Conservation (phyloP, 2,797 vertebrate genomes). For the Anabas testudineus region DNA sequence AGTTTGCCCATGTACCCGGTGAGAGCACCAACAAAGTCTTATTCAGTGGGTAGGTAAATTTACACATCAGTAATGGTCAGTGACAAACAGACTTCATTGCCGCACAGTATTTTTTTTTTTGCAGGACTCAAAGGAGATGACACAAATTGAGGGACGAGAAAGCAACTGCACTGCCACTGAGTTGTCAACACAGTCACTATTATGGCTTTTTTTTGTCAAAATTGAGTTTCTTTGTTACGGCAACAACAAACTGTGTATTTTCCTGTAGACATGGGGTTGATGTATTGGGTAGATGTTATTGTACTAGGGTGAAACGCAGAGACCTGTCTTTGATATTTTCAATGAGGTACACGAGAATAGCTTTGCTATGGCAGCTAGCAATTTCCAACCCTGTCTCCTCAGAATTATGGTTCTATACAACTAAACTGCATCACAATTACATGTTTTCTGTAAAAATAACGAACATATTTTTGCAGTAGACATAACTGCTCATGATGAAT, state of each 20-base stretch:
- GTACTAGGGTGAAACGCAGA: not conserved
- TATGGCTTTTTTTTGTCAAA: not conserved
- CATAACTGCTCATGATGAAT: too few relatives aligned
- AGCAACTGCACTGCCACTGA: not conserved
- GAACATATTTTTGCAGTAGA: too few relatives aligned
- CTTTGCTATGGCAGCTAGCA: not conserved
- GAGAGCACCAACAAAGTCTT: slow-evolving; percentile 34
- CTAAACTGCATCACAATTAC: too few relatives aligned
- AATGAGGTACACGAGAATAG: not conserved
- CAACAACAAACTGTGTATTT: slow-evolving; percentile 14
- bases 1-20: slow-evolving; percentile 35
- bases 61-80: slow-evolving; percentile 45
- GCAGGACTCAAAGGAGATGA: slow-evolving; percentile 25
- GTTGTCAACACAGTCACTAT: slow-evolving; percentile 12
- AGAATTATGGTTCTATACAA: too few relatives aligned
- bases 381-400: too few relatives aligned
- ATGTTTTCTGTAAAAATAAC: too few relatives aligned
- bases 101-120: slow-evolving; percentile 1
- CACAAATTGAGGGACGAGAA: slow-evolving; percentile 10
- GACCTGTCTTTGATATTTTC: slow-evolving; percentile 20
- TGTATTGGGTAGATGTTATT: not conserved
- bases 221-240: slow-evolving; percentile 9
- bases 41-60: slow-evolving; percentile 19
- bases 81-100: slow-evolving; percentile 12
- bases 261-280: not conserved